Conservation (phyloP, 2,113 vertebrate genomes). For the Callocephalon fimbriatum region DNA sequence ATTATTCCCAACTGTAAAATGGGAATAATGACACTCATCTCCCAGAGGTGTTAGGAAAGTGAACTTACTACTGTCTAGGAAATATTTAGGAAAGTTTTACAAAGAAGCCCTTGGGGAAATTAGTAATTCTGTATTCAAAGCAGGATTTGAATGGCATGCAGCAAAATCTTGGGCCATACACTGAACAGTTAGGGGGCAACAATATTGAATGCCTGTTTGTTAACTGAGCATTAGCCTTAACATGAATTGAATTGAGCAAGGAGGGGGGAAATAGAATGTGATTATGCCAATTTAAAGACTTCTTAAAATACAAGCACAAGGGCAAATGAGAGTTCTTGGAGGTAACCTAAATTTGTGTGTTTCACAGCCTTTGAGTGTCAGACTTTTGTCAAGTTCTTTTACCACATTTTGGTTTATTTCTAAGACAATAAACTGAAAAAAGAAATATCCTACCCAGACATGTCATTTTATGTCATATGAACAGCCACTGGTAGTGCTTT, state of each 20-base stretch:
- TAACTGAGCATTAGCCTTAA: not conserved
- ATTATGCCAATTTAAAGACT: not conserved
- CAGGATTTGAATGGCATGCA: not conserved
- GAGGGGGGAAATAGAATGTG: not conserved
- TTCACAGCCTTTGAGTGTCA: not conserved
- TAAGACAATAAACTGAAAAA: not conserved
- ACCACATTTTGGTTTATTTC: not conserved
- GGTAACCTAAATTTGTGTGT: not conserved
- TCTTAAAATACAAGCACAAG: not conserved
- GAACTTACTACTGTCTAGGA: not conserved
- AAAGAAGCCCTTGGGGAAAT: not conserved
- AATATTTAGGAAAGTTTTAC: slow-evolving; percentile 30
- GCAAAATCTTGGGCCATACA: not conserved
- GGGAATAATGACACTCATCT: not conserved
- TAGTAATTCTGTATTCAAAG: not conserved
- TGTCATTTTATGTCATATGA: not conserved
- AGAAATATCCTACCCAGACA: not conserved
- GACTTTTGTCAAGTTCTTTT: not conserved
- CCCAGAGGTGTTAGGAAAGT: not conserved
- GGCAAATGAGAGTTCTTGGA: not conserved
- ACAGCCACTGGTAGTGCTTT: not conserved
- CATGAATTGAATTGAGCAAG: not conserved
- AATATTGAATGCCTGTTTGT: not conserved
- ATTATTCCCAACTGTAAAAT: slow-evolving; percentile 7
- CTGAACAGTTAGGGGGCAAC: not conserved